phyloP scores from a whole-genome alignment of 1,140 invertebrate genomes.

The Lanistes nyassanus region DNA sequence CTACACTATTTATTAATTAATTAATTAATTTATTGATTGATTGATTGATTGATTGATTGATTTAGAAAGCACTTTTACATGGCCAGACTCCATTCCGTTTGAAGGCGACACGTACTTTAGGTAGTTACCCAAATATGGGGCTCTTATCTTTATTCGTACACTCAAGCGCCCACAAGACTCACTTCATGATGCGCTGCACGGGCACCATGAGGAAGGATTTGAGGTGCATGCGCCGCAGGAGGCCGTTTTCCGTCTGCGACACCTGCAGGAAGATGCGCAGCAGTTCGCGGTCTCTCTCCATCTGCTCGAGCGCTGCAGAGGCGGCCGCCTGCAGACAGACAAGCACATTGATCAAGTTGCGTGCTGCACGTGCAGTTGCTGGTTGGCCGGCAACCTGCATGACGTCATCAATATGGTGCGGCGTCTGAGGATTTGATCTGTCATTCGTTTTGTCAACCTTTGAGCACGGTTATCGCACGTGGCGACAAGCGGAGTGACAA shows the following conservation, averaged over 20 bases:
- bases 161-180: too few relatives aligned
- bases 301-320: constrained; percentile 86
- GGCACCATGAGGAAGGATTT: constrained; percentile 94
- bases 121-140: background rate
- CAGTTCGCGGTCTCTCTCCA: constrained; percentile 95
- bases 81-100: too few relatives aligned
- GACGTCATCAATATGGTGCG: too few relatives aligned
- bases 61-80: too few relatives aligned
- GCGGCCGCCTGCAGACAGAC: constrained; percentile 79
- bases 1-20: background rate
- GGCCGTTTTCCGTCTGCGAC: constrained; percentile 95
- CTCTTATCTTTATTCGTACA: too few relatives aligned
- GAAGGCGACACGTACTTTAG: background rate
- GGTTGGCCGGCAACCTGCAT: too few relatives aligned
- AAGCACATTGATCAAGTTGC: background rate
- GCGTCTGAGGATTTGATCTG: too few relatives aligned
- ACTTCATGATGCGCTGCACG: constrained; percentile 71
- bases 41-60: too few relatives aligned
- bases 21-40: background rate
- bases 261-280: constrained; percentile 93
- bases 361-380: too few relatives aligned
- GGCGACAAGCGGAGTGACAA: too few relatives aligned
- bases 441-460: too few relatives aligned
- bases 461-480: too few relatives aligned
- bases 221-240: constrained; percentile 92